Conservation (phyloP, 2,113 vertebrate species). For the Psittacus erithacus region DNA sequence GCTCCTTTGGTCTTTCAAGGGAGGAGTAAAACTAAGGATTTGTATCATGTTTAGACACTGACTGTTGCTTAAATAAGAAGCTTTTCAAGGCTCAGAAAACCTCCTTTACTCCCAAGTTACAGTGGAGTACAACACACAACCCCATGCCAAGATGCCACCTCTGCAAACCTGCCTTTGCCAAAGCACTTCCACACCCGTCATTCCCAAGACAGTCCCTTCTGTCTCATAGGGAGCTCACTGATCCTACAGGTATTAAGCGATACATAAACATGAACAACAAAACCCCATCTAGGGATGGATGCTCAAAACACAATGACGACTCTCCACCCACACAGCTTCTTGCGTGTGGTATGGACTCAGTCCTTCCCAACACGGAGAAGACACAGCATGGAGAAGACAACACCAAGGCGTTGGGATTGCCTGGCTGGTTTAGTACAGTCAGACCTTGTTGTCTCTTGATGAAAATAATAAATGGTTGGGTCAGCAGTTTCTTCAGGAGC, state of each 20-base stretch:
- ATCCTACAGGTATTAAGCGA: background rate
- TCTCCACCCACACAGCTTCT: slow-evolving; percentile 34
- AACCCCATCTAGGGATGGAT: slow-evolving; percentile 31
- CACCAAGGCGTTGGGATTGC: background rate
- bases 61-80: background rate
- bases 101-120: background rate
- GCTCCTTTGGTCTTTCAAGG: background rate
- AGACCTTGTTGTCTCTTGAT: background rate
- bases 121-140: background rate
- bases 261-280: background rate
- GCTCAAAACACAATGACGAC: background rate
- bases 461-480: background rate
- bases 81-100: background rate
- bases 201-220: background rate
- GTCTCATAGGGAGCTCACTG: background rate
- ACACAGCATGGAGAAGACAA: background rate
- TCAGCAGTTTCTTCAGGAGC: background rate
- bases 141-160: background rate
- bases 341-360: background rate
- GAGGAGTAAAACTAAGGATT: background rate
- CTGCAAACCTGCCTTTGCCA: background rate
- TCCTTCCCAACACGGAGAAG: background rate
- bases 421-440: background rate
- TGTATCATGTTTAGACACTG: background rate
- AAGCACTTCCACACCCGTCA: background rate